Evolutionary conservation across 1,140 invertebrate genomes (phyloP).

Genomic region (Heliconius congener): DNA sequence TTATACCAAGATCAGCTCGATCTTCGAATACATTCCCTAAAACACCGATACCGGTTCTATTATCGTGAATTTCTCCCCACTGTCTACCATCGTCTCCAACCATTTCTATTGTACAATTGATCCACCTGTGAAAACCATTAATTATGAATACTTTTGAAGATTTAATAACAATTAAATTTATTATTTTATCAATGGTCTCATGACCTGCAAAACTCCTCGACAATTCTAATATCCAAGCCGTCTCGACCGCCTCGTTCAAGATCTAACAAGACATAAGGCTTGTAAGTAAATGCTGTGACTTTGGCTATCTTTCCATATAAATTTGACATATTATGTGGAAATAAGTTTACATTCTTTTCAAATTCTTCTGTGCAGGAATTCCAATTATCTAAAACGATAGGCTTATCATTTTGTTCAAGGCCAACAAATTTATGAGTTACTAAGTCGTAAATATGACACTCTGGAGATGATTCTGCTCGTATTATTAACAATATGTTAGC

Average conservation of each 20-base stretch:
- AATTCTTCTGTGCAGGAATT: constrained; percentile 57
- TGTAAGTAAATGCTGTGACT: constrained; percentile 70
- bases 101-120: constrained; percentile 78
- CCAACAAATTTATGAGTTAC: constrained; percentile 67
- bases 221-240: constrained; percentile 68
- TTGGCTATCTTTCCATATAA: constrained; percentile 64
- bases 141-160: background rate
- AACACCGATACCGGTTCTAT: constrained; percentile 82
- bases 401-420: constrained; percentile 43
- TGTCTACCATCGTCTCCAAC: constrained; percentile 77
- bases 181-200: background rate
- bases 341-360: constrained; percentile 53
- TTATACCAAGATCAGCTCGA: constrained; percentile 82
- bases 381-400: constrained; percentile 61
- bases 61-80: constrained; percentile 83
- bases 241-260: constrained; percentile 56
- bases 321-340: constrained; percentile 68
- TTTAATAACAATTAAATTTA: background rate
- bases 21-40: constrained; percentile 82
- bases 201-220: constrained; percentile 75
- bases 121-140: constrained; percentile 55
- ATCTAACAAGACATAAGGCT: constrained; percentile 70
- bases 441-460: constrained; percentile 57
- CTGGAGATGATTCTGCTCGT: constrained; percentile 26
- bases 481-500: constrained; percentile 62